These are phyloP conservation scores for Pseudoatta argentina DNA, from an alignment of 1,140 invertebrate species.

Conservation along the genomic window DNA sequence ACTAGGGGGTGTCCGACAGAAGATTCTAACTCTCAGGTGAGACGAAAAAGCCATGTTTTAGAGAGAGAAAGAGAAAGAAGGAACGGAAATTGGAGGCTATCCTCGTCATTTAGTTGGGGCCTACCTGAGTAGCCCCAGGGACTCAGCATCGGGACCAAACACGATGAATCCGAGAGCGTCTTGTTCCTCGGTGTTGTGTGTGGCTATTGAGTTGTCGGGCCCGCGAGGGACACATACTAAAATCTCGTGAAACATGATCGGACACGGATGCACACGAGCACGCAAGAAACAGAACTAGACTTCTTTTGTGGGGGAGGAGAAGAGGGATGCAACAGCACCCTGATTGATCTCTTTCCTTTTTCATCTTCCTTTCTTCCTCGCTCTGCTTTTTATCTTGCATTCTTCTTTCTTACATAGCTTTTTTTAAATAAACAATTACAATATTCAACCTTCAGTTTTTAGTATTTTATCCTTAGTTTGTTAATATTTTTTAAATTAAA, in stretches of 20 bases:
- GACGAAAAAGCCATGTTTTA: slow-evolving; percentile 3
- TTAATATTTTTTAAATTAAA: neutral
- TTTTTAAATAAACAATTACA: neutral
- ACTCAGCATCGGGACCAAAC: slow-evolving; percentile 74
- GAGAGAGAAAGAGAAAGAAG: slow-evolving; percentile 1
- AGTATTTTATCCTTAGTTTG: neutral
- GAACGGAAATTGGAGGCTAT: slow-evolving; percentile 49
- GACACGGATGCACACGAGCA: slow-evolving; percentile 80
- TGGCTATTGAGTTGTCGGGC: slow-evolving; percentile 81
- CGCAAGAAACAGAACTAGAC: slow-evolving; percentile 79
- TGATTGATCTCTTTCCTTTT: slow-evolving; percentile 69
- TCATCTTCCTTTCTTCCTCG: neutral
- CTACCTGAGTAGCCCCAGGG: slow-evolving; percentile 79
- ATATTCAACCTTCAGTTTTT: neutral
- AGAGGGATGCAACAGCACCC: slow-evolving; percentile 71
- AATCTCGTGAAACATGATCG: slow-evolving; percentile 81
- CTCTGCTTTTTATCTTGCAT: neutral
- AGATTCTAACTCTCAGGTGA: slow-evolving; percentile 54
- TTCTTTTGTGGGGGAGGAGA: slow-evolving; percentile 62
- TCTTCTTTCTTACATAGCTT: slow-evolving; percentile 15
- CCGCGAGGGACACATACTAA: slow-evolving; percentile 78
- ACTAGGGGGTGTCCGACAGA: slow-evolving; percentile 70
- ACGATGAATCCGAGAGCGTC: slow-evolving; percentile 69
- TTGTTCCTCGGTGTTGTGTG: slow-evolving; percentile 78
- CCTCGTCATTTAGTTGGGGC: slow-evolving; percentile 72